These are phyloP conservation scores for Lasioglossum vierecki DNA, from an alignment of 2,888 invertebrate species.

Conservation along the genomic window DNA sequence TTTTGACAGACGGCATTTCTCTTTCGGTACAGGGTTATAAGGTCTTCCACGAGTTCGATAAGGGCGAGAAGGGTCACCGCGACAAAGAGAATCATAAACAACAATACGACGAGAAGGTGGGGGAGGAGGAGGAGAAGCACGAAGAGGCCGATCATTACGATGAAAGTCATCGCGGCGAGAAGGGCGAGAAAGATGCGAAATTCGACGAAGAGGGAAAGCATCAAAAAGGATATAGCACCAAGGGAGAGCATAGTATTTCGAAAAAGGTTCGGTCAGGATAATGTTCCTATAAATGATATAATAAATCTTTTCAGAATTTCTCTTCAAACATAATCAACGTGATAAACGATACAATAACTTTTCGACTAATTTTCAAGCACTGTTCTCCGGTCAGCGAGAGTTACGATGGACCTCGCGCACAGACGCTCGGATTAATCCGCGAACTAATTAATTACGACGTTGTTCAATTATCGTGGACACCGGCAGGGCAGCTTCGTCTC, in stretches of 20 bases:
- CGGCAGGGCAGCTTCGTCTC: not conserved
- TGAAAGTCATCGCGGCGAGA: constrained; percentile 88
- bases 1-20: not conserved
- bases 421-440: not conserved
- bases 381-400: no score
- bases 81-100: constrained; percentile 88
- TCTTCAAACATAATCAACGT: no score
- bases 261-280: constrained; percentile 85
- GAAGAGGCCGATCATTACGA: constrained; percentile 88
- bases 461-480: not conserved
- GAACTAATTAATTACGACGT: constrained; percentile 11
- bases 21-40: constrained; percentile 74
- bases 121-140: constrained; percentile 87
- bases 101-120: constrained; percentile 88
- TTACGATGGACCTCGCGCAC: not conserved
- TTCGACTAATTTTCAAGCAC: no score
- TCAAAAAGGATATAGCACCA: constrained; percentile 90
- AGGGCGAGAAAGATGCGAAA: constrained; percentile 87
- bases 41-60: constrained; percentile 87
- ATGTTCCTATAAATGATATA: not conserved
- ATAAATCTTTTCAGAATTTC: no score
- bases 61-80: constrained; percentile 88
- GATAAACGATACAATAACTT: no score
- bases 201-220: constrained; percentile 89
- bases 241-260: constrained; percentile 90